A percentile compares a stretch with the other conserved stretches of the same genome.
These are phyloP conservation scores for Diabrotica undecimpunctata DNA, from an alignment of 1,140 invertebrate species.

Conservation along the genomic window DNA sequence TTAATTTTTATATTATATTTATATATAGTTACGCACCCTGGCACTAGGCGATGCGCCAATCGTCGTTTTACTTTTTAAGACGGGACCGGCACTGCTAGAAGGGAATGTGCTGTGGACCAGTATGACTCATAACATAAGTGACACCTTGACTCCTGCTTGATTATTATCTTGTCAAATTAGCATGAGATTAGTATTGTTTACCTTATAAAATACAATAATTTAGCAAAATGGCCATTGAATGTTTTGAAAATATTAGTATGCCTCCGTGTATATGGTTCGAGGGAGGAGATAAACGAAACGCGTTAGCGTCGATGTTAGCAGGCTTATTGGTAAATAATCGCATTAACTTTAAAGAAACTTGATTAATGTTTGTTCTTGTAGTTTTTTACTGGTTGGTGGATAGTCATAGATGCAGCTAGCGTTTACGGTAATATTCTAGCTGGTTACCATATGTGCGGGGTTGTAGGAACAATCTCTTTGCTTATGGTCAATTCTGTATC, in stretches of 20 bases:
- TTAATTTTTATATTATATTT: too few species aligned
- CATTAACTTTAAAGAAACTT: conserved; percentile 19
- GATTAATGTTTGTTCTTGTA: conserved; percentile 50
- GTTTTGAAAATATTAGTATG: conserved; percentile 53
- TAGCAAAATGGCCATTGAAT: conserved; percentile 40
- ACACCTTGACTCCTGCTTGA: too few species aligned
- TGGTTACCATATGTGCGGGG: conserved; percentile 90
- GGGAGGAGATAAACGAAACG: conserved; percentile 73
- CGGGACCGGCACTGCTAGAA: too few species aligned
- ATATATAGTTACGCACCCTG: too few species aligned
- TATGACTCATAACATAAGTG: too few species aligned
- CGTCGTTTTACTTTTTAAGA: too few species aligned
- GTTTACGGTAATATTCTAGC: conserved; percentile 68
- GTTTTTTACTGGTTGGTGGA: conserved; percentile 98
- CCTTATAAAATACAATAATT: background rate
- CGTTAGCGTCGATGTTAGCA: conserved; percentile 75
- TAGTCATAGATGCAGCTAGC: conserved; percentile 90
- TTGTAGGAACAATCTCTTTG: conserved; percentile 89
- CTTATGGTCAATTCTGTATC: conserved; percentile 98
- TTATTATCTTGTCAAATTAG: too few species aligned
- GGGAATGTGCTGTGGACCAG: too few species aligned
- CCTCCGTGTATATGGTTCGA: conserved; percentile 62
- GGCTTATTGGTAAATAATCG: conserved; percentile 69
- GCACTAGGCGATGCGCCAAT: too few species aligned
- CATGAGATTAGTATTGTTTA: background rate